Evolutionary conservation across 1,140 invertebrate genomes (phyloP), one percentile per base, ranked within the genome.

Genomic region (Nymphalis io): DNA sequence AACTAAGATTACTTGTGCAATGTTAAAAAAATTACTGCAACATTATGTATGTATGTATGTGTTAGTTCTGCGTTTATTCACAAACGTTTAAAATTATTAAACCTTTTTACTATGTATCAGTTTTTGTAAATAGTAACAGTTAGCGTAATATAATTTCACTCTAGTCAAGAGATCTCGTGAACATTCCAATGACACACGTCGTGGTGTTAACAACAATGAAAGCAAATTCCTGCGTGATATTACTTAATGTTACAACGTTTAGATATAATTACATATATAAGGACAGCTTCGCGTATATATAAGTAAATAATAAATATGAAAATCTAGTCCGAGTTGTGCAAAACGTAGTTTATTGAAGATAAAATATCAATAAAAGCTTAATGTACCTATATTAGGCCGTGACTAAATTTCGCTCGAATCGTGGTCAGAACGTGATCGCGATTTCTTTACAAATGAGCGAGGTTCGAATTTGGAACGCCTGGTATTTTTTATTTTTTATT

Each of bases 241-340:
- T 89, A 89, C 77, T 76, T 87, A 87, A 81, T 79, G 62, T 81
- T 84, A 78, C 46, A 51, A 33, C 78, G 75, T 74, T 68, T 70
- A 78, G 68, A 62, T 65, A 60, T 74, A 77, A 76, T 76, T 80
- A 81, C 46, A 78, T 80, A 79, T 82, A 75, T 84, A 84, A 86
- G 84, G 69, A 58, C 55, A 70, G 81, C 82, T 89, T 89, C 74
- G 79, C 39, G 80, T 75, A 79, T 63, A 18, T 73, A 70, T 79
- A 81, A 83, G 73, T 46, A 62, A 71, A 51, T 80, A 83, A 72
- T 40, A 62, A 69, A 42, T 62, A 73, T 72, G 70, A 72, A 66
- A 78, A 78, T 81, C 85, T 87, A 89, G 84, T 89, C 85, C 75
- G 76, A 82, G 62, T 84, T 82, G 82, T 86, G 84, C 82, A 86